phyloP scores from a whole-genome alignment of 2,797 vertebrate genomes.

The Sebastes oblongus region DNA sequence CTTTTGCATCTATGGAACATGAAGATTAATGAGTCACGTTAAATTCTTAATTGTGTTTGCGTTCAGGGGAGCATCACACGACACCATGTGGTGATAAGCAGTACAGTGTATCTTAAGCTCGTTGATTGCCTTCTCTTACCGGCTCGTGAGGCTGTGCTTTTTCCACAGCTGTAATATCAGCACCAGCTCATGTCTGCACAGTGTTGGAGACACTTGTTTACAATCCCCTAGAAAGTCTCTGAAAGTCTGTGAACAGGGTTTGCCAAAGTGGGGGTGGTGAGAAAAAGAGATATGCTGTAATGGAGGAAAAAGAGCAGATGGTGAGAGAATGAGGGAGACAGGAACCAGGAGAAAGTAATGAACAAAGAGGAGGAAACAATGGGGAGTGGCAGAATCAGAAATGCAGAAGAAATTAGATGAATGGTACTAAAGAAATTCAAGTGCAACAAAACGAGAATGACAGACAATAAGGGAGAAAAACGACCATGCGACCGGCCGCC shows the following conservation, averaged over 20 bases:
- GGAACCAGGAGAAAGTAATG: conserved; percentile 12
- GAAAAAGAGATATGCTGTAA: conserved; percentile 30
- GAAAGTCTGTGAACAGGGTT: conserved; percentile 31
- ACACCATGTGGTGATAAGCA: conserved; percentile 35
- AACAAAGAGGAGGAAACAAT: not conserved
- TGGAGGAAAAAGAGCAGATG: conserved; percentile 44
- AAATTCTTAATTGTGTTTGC: conserved; percentile 28
- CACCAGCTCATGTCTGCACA: conserved; percentile 44
- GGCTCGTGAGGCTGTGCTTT: conserved; percentile 23
- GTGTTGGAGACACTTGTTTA: conserved; percentile 60
- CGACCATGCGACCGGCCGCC: conserved; percentile 26
- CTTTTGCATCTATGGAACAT: conserved; percentile 22
- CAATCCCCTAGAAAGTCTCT: conserved; percentile 44
- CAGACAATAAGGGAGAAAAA: conserved; percentile 51
- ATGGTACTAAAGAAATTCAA: conserved; percentile 14
- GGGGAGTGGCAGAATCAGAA: conserved; percentile 1
- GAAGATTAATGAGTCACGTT: conserved; percentile 17
- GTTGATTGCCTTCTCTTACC: conserved; percentile 49
- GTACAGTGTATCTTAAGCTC: conserved; percentile 6
- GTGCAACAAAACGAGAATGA: conserved; percentile 5
- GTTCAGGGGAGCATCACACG: conserved; percentile 29
- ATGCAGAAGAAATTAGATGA: conserved; percentile 12
- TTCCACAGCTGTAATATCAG: conserved; percentile 46
- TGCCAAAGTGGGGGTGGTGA: conserved; percentile 37
- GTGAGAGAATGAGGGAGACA: conserved; percentile 28